Percentiles rank a stretch among this genome's conserved stretches.
Conservation (phyloP, 1,140 invertebrate genomes). For the Venustaconcha ellipsiformis region DNA sequence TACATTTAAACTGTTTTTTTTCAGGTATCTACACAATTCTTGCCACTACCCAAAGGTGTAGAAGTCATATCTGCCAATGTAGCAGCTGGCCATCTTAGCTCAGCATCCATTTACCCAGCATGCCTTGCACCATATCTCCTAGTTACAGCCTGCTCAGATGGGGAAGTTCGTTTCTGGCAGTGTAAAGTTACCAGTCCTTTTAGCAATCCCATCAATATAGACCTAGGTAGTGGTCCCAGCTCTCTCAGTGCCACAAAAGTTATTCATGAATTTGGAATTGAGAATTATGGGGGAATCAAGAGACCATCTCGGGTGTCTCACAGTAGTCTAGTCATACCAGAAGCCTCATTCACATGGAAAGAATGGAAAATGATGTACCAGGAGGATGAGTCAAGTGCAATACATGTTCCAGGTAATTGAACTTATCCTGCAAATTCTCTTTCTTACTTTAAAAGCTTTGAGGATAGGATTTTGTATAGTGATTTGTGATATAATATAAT, state of each 20-base stretch:
- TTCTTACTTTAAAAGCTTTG: too few relatives aligned
- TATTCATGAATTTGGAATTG: slow-evolving; percentile 46
- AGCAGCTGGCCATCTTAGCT: slow-evolving; percentile 95
- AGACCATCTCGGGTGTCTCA: slow-evolving; percentile 27
- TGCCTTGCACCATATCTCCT: slow-evolving; percentile 97
- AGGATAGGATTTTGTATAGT: too few relatives aligned
- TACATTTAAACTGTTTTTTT: slow-evolving; percentile 5
- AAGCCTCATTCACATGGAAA: slow-evolving; percentile 79
- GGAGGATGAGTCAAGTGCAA: slow-evolving; percentile 80
- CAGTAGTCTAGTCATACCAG: slow-evolving; percentile 33
- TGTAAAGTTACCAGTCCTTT: slow-evolving; percentile 72
- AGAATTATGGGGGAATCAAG: slow-evolving; percentile 37
- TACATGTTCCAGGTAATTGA: slow-evolving; percentile 81
- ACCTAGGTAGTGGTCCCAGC: neutral
- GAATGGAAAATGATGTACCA: slow-evolving; percentile 92
- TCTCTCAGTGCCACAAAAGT: neutral
- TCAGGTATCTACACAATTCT: slow-evolving; percentile 83
- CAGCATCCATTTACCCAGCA: slow-evolving; percentile 98
- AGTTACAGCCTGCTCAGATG: slow-evolving; percentile 80
- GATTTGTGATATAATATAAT: too few relatives aligned
- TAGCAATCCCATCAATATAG: slow-evolving; percentile 10
- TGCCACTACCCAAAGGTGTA: slow-evolving; percentile 89
- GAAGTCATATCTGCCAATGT: slow-evolving; percentile 92
- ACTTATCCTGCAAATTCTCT: neutral
- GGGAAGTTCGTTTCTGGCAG: slow-evolving; percentile 78